phyloP scores from a whole-genome alignment of 2,113 vertebrate species.

The Rhynchomys soricoides region DNA sequence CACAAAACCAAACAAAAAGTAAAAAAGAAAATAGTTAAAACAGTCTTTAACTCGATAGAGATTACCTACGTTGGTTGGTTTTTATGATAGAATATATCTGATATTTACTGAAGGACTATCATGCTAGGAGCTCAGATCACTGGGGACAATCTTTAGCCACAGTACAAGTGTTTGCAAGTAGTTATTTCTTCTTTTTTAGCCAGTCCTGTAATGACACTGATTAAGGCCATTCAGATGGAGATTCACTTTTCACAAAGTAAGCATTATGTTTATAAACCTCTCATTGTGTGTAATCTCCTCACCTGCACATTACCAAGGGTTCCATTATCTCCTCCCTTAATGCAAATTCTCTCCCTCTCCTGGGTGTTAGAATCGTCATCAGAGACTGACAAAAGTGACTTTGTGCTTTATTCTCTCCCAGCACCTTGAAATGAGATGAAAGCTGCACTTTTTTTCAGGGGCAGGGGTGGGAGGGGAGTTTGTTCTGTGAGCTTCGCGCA shows the following conservation, averaged over 20 bases:
- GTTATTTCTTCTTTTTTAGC: not conserved
- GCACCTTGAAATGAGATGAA: conserved; percentile 19
- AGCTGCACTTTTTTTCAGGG: not conserved
- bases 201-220: not conserved
- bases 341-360: not conserved
- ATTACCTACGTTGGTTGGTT: not conserved
- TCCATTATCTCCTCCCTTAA: not conserved
- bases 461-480: too few species aligned
- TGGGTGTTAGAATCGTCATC: not conserved
- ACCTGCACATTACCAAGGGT: not conserved
- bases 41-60: not conserved
- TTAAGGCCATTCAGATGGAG: conserved; percentile 3
- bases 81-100: not conserved
- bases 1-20: not conserved
- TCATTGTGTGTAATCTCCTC: conserved; percentile 20
- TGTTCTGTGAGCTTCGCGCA: not conserved
- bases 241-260: conserved; percentile 14
- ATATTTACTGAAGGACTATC: conserved; percentile 2
- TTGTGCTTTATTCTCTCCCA: not conserved
- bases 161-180: not conserved
- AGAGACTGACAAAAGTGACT: not conserved
- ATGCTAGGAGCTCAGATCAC: not conserved
- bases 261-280: not conserved
- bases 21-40: not conserved
- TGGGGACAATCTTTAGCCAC: not conserved